Percentiles rank a stretch among this genome's conserved stretches.
phyloP scores from a whole-genome alignment of 64 coral and sea anemone species.

The Exaiptasia diaphana region DNA sequence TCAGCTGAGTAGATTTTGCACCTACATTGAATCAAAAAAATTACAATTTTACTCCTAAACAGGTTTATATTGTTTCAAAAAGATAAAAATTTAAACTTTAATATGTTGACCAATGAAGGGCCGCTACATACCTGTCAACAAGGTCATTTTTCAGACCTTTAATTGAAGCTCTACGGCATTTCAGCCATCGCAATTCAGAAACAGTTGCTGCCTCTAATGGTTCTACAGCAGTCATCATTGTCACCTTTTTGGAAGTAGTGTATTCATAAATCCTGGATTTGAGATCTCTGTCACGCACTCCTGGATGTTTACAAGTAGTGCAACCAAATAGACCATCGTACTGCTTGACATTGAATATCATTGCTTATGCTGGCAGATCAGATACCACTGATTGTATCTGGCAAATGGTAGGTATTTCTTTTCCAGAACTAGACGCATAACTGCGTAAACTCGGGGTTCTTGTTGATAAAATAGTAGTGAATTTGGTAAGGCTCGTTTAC shows the following conservation, averaged over 20 bases:
- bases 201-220: not conserved
- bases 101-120: not conserved
- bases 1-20: not conserved
- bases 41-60: too few species aligned
- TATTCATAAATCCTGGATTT: constrained; percentile 44
- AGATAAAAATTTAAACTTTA: not conserved
- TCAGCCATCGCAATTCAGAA: not conserved
- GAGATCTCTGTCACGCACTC: not conserved
- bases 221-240: not conserved
- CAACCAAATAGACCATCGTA: constrained; percentile 61
- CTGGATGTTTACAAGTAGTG: constrained; percentile 33
- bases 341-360: constrained; percentile 51
- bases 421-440: too few species aligned
- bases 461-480: too few species aligned
- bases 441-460: too few species aligned
- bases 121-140: not conserved
- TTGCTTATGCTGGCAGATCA: too few species aligned
- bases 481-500: too few species aligned
- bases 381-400: constrained; percentile 30
- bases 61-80: too few species aligned
- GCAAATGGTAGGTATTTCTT: not conserved
- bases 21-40: not conserved
- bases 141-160: not conserved
- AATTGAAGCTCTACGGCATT: not conserved
- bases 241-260: not conserved